Percentiles rank a stretch among this genome's conserved stretches.
phyloP scores from a whole-genome alignment of 2,797 vertebrate species.

The Neosalanx taihuensis region DNA sequence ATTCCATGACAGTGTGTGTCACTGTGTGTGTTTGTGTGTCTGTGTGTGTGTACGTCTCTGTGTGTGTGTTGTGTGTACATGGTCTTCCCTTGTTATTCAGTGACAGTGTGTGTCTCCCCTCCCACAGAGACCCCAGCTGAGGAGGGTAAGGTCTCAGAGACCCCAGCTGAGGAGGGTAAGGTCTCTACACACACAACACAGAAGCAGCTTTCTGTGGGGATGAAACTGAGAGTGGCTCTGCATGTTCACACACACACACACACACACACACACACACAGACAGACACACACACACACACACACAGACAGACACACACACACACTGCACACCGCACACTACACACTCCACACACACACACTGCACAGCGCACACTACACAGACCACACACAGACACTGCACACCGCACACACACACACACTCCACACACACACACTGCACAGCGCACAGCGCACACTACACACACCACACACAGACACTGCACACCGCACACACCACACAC shows the following conservation, averaged over 20 bases:
- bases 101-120: slow-evolving; percentile 39
- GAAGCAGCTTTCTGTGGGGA: slow-evolving; percentile 65
- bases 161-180: slow-evolving; percentile 64
- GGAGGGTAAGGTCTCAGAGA: slow-evolving; percentile 60
- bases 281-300: background rate
- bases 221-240: slow-evolving; percentile 57
- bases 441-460: too few relatives aligned
- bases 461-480: too few relatives aligned
- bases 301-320: slow-evolving; percentile 12
- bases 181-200: slow-evolving; percentile 50
- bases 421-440: background rate
- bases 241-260: slow-evolving; percentile 36
- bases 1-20: background rate
- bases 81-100: slow-evolving; percentile 15
- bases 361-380: slow-evolving; percentile 3
- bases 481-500: too few relatives aligned
- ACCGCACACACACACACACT: background rate
- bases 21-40: background rate
- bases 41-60: slow-evolving; percentile 1
- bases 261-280: background rate
- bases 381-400: background rate
- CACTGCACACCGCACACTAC: background rate
- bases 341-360: background rate
- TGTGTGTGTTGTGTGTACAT: slow-evolving; percentile 3
- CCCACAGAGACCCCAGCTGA: slow-evolving; percentile 55